Percentiles rank a stretch among this genome's conserved stretches.
Evolutionary conservation across 2,888 invertebrate genomes (phyloP).

Genomic region (Dryobota labecula): DNA sequence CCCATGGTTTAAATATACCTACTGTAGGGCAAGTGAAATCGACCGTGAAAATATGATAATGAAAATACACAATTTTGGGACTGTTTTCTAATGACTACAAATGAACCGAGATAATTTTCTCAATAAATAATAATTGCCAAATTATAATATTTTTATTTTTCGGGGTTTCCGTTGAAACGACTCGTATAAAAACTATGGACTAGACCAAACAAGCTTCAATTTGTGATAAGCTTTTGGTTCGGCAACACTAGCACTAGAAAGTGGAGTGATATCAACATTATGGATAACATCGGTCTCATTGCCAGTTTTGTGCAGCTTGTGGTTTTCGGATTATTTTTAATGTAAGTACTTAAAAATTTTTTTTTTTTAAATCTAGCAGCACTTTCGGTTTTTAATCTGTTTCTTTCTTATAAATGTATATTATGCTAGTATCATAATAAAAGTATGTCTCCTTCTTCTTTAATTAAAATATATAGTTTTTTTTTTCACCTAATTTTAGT

Average conservation of each 20-base stretch:
- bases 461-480: neutral
- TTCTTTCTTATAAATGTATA: neutral
- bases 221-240: constrained; percentile 40
- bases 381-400: neutral
- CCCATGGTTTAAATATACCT: neutral
- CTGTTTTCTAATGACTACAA: constrained; percentile 11
- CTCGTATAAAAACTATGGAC: constrained; percentile 35
- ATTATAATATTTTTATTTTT: constrained; percentile 26
- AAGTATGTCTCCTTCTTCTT: too few relatives aligned
- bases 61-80: neutral
- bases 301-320: constrained; percentile 17
- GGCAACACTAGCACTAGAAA: constrained; percentile 37
- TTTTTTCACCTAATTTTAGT: neutral
- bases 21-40: neutral
- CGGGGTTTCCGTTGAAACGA: neutral
- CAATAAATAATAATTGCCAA: constrained; percentile 41
- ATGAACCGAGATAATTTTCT: constrained; percentile 40
- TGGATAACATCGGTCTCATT: constrained; percentile 22
- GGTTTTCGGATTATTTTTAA: constrained; percentile 25
- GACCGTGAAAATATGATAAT: constrained; percentile 1
- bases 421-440: too few relatives aligned
- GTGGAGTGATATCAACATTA: constrained; percentile 23
- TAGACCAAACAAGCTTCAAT: constrained; percentile 35
- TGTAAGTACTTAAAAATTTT: constrained; percentile 36
- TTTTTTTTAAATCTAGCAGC: constrained; percentile 20